phyloP scores from a whole-genome alignment of 2,888 invertebrate genomes.

The Tricholauxania praeusta region DNA sequence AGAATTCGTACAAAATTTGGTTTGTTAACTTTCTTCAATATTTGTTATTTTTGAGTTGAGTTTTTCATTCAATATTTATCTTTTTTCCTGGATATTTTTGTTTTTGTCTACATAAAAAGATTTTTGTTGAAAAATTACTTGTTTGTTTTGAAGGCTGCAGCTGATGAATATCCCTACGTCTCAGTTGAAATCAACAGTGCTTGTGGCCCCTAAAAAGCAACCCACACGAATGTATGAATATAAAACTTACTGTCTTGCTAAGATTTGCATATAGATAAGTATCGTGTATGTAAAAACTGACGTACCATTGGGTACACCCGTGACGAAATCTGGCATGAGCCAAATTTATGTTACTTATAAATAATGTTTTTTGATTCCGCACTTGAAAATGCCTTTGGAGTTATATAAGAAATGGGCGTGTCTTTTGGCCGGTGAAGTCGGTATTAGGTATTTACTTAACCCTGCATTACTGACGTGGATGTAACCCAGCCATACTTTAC shows the following conservation, averaged over 20 bases:
- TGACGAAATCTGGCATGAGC: too few species aligned
- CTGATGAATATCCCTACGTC: neutral
- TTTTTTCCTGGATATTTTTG: neutral
- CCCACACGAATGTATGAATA: neutral
- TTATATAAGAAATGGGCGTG: neutral
- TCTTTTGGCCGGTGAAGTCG: neutral
- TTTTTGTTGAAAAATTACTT: slow-evolving; percentile 8
- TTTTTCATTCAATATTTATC: neutral
- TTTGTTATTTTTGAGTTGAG: slow-evolving; percentile 40
- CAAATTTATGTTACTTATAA: too few species aligned
- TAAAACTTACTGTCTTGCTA: slow-evolving; percentile 6
- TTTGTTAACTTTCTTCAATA: slow-evolving; percentile 2
- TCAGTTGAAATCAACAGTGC: neutral
- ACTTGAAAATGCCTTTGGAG: neutral
- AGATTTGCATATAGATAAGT: neutral
- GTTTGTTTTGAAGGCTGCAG: slow-evolving; percentile 1
- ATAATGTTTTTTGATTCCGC: too few species aligned
- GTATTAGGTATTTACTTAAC: too few species aligned
- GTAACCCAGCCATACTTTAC: too few species aligned
- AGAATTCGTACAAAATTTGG: too few species aligned
- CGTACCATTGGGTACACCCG: too few species aligned
- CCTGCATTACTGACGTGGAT: too few species aligned
- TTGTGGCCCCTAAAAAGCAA: neutral
- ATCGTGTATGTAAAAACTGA: too few species aligned
- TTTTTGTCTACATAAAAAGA: neutral